Base-by-base conservation (phyloP, 1,140 invertebrate species). In the Trichoplusia ni region DNA sequence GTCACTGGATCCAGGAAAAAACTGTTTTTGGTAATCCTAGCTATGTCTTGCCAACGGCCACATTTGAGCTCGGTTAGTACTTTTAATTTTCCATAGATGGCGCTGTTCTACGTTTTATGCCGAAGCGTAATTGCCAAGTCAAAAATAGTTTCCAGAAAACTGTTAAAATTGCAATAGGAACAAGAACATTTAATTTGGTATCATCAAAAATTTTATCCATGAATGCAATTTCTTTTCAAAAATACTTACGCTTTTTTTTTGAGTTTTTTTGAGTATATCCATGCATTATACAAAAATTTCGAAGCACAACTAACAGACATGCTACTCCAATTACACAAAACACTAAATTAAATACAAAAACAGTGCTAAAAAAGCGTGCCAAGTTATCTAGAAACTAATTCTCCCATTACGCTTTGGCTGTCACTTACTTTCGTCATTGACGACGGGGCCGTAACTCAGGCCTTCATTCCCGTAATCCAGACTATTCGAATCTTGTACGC, bases 381-480 rank as follows among this genome's bases (percentile, higher is more conserved):
- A 35, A 27, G 37, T 37, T 47, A 47, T 47, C 27, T 54, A 61
- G 23, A 29, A 65, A 44, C 21, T n/a, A 54, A 19, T 23, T 35
- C 18, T 23, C 46, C 25, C 2, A 47, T 40, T 71, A 56, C 69
- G 69, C 65, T 71, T 77, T 72, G 59, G 72, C 73, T 71, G 68
- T 76, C 25, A 92, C 94, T 94, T 94, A 95, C 95, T 92, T 85
- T 94, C 92, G 83, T 95, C 94, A 84, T 95, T 95, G 75, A 93
- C 91, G 60, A 95, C 94, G 7, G 94, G 94, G 72, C 94, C 94
- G 70, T 93, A 95, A 71, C 72, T 83, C 19, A 81, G 51, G 51
- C 78, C 84, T 63, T 85, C 82, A 23, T 74, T 77, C 16, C 77
- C 56, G 49, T 77, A 81, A 38, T 91, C 90, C 27, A 91, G 74